phyloP scores from a whole-genome alignment of 2,113 vertebrate species.

The Phalacrocorax pelagicus region DNA sequence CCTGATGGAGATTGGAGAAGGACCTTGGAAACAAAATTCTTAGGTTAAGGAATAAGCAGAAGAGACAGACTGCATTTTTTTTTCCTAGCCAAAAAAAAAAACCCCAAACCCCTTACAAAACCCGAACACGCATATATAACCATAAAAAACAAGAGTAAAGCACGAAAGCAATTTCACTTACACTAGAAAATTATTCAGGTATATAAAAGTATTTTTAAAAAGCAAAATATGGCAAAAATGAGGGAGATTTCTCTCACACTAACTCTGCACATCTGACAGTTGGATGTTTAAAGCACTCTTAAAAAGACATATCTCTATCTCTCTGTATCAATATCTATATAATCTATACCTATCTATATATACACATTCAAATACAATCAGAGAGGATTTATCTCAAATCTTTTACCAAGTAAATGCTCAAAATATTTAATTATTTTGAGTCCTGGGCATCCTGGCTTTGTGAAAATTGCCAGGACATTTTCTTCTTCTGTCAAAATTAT shows the following conservation, averaged over 20 bases:
- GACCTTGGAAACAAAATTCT: not conserved
- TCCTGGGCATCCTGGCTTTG: not conserved
- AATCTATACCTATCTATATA: not conserved
- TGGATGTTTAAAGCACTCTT: not conserved
- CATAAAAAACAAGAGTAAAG: not conserved
- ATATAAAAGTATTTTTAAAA: not conserved
- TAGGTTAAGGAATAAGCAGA: not conserved
- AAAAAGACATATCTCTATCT: not conserved
- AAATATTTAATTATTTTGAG: not conserved
- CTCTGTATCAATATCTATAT: not conserved
- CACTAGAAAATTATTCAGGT: not conserved
- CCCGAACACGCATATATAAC: not conserved
- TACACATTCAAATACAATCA: not conserved
- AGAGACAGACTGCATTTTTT: not conserved
- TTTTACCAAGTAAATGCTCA: not conserved
- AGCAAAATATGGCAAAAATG: not conserved
- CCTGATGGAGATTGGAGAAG: not conserved
- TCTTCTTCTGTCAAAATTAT: not conserved
- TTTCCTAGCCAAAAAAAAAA: too few species aligned
- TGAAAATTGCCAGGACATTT: not conserved
- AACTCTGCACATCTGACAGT: not conserved
- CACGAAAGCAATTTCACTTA: not conserved
- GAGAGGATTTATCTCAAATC: not conserved
- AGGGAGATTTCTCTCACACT: not conserved
- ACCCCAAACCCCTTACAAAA: too few species aligned